Base-by-base conservation (phyloP, 2,888 invertebrate species). In the Melieria crassipennis region DNA sequence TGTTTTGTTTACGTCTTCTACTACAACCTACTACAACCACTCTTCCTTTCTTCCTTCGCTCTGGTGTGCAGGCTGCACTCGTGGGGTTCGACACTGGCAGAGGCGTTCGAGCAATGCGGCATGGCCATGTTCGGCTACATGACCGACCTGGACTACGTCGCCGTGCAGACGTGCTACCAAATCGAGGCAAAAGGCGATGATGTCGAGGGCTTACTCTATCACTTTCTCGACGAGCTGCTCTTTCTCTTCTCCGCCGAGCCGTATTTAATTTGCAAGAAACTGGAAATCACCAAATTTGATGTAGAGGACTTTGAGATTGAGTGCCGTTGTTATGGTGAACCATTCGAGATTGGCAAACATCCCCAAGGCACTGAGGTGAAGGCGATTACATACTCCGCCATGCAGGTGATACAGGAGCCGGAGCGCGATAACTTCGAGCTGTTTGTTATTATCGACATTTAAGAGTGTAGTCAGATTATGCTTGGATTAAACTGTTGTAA, bases 361-460 rank as follows among this genome's bases (percentile, higher is more conserved):
- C 96, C 98, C 0, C 99, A 98, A 88, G 99, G 98, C 11, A 93
- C 96, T 3, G 99, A 99, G 88, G 97, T 99, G 4, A 99, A 99
- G 87, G 99, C 99, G 48, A 99, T 99, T 77, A 99, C 99, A 5
- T 99, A 99, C 87, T 98, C 99, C 7, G 97, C 98, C 69, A 99
- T 99, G 99, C 98, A 99, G 88, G 91, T 95, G 76, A 88, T 96
- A 77, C 91, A 93, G 81, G 89, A 91, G 78, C 90, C 91, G 58
- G 89, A 92, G 78, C 90, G 91, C 79, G 91, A 91, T 76, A 89
- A 91, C 81, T 92, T 91, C 87, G 96, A 99, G 89, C 89, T 98
- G 61, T 99, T 95, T 92, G 98, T 99, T 80, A 99, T 99, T 86
- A 94, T 99, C 86, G 99, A 99, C 89, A 98, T 99, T 87, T 98